Evolutionary conservation across 1,140 invertebrate species (phyloP).

Genomic region (Lepidurus apus): DNA sequence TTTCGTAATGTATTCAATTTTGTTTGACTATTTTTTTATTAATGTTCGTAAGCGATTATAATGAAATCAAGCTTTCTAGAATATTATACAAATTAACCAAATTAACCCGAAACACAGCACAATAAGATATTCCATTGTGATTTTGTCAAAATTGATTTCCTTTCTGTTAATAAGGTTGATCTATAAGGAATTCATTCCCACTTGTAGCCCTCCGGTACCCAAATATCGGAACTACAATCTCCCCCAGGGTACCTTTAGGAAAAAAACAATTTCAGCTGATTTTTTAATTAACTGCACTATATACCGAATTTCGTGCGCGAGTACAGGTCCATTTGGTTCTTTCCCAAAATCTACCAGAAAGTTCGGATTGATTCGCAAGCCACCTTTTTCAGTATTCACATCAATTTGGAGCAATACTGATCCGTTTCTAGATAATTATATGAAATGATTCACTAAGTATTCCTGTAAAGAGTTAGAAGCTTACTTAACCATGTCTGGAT

Average conservation of each 20-base stretch:
- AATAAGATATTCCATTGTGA: no score
- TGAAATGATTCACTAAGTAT: no score
- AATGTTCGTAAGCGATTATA: no score
- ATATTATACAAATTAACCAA: no score
- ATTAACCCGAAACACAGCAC: no score
- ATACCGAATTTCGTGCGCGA: slow-evolving; percentile 91
- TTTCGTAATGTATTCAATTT: no score
- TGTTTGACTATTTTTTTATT: no score
- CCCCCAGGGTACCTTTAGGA: slow-evolving; percentile 73
- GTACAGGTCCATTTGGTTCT: slow-evolving; percentile 76
- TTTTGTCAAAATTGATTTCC: no score
- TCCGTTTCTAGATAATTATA: slow-evolving; percentile 55
- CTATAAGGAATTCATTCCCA: slow-evolving; percentile 49
- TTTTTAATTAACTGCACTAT: slow-evolving; percentile 36
- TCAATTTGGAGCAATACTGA: slow-evolving; percentile 76
- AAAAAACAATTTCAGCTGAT: slow-evolving; percentile 43
- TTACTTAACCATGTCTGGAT: slow-evolving; percentile 72
- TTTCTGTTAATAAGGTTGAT: no score
- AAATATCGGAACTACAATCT: slow-evolving; percentile 96
- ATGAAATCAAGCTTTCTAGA: no score
- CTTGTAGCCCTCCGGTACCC: slow-evolving; percentile 58
- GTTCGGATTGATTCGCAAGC: slow-evolving; percentile 75
- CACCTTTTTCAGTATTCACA: slow-evolving; percentile 74
- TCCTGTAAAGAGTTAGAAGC: not conserved
- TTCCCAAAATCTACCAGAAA: slow-evolving; percentile 89